These are phyloP conservation scores for Pseudanteris insignis DNA, from an alignment of 2,888 invertebrate species.

Conservation along the genomic window DNA sequence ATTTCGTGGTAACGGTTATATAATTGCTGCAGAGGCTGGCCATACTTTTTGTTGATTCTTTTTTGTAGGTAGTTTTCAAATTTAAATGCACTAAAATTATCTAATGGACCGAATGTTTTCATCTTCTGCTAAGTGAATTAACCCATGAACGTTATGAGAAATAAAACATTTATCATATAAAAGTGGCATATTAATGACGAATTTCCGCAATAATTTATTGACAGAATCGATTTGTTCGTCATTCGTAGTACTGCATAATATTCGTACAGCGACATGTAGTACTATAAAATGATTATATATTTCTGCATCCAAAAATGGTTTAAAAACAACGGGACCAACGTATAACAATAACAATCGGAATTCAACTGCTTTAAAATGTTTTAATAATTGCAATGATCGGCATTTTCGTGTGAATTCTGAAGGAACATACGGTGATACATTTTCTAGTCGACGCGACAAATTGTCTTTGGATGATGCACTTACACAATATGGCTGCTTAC, in stretches of 20 bases:
- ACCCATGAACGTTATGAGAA: slow-evolving; percentile 12
- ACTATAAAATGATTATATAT: slow-evolving; percentile 9
- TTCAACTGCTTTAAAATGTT: slow-evolving; percentile 21
- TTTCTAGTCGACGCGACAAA: slow-evolving; percentile 4
- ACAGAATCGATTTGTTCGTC: slow-evolving; percentile 3
- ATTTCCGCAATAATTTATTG: slow-evolving; percentile 4
- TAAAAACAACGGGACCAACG: slow-evolving; percentile 4
- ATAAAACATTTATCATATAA: slow-evolving; percentile 5
- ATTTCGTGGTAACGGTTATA: slow-evolving; percentile 26
- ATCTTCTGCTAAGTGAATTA: slow-evolving; percentile 15
- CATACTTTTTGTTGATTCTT: slow-evolving; percentile 18
- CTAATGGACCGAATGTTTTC: slow-evolving; percentile 20
- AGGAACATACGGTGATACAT: not conserved
- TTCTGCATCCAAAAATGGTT: slow-evolving; percentile 6
- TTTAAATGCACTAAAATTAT: slow-evolving; percentile 31
- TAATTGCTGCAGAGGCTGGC: slow-evolving; percentile 24
- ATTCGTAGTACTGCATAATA: slow-evolving; percentile 4
- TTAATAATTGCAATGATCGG: slow-evolving; percentile 11
- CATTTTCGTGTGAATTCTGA: slow-evolving; percentile 25
- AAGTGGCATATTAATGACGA: not conserved
- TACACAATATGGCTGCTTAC: slow-evolving; percentile 1
- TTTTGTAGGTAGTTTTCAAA: slow-evolving; percentile 32
- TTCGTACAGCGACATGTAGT: slow-evolving; percentile 15
- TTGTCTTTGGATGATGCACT: not conserved
- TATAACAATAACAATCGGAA: slow-evolving; percentile 28